Evolutionary conservation across 2,797 vertebrate genomes (phyloP).

Genomic region (Petrocephalus sullivani): DNA sequence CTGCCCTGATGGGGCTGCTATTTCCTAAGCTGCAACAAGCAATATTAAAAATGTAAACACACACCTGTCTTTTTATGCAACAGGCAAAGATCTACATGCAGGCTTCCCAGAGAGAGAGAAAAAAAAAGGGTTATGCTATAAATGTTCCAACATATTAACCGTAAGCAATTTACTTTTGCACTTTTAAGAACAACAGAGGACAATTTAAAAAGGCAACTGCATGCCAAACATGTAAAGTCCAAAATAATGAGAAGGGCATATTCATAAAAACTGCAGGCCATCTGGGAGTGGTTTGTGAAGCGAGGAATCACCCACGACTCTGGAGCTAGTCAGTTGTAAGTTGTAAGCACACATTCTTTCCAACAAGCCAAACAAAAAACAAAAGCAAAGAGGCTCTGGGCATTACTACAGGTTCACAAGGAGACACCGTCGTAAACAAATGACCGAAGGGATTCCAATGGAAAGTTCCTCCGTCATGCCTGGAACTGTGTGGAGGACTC

Average conservation of each 20-base stretch:
- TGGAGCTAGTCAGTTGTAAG: conserved; percentile 69
- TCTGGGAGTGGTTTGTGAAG: conserved; percentile 78
- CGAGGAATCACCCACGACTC: conserved; percentile 78
- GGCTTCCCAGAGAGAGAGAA: conserved; percentile 21
- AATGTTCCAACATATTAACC: conserved; percentile 57
- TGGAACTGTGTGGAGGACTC: conserved; percentile 54
- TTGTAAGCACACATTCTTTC: conserved; percentile 83
- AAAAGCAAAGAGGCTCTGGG: conserved; percentile 58
- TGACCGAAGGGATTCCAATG: conserved; percentile 50
- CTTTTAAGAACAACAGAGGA: conserved; percentile 45
- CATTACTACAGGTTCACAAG: conserved; percentile 50
- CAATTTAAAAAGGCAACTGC: conserved; percentile 9
- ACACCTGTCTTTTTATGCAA: neutral
- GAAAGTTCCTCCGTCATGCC: conserved; percentile 49
- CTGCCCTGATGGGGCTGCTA: neutral
- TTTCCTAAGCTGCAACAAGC: neutral
- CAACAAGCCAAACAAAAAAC: conserved; percentile 66
- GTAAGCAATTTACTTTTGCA: conserved; percentile 44
- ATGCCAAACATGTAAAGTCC: conserved; percentile 57
- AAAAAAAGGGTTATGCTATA: conserved; percentile 37
- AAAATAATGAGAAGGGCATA: conserved; percentile 62
- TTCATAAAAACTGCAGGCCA: conserved; percentile 69
- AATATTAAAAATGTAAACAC: neutral
- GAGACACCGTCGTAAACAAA: conserved; percentile 65
- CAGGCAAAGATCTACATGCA: neutral